A percentile compares a stretch with the other conserved stretches of the same genome.
Conservation (phyloP, 2,888 invertebrate genomes). For the Zaprionus bogoriensis region DNA sequence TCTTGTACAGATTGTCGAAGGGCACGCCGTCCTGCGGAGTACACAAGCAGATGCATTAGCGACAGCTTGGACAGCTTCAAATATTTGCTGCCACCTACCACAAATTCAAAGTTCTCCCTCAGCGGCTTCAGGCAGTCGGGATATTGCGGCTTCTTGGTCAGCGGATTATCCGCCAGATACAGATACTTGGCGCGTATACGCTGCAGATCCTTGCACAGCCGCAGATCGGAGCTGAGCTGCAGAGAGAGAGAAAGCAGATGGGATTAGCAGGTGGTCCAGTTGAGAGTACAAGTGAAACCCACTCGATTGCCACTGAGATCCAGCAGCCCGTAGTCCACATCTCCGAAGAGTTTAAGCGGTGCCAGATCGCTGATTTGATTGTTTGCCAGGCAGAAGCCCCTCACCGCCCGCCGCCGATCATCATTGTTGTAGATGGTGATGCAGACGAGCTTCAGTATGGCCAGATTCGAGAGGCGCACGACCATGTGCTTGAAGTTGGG, state of each 20-base stretch:
- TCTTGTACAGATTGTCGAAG: constrained; percentile 70
- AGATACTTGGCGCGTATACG: constrained; percentile 70
- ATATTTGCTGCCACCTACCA: constrained; percentile 56
- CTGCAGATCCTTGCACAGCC: constrained; percentile 69
- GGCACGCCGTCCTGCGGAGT: constrained; percentile 71
- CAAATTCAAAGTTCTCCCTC: constrained; percentile 67
- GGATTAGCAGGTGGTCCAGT: neutral
- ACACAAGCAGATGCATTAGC: neutral
- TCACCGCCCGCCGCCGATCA: constrained; percentile 64
- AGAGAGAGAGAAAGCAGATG: too few relatives aligned
- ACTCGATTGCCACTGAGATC: constrained; percentile 76
- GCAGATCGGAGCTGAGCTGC: constrained; percentile 59
- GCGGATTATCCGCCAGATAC: constrained; percentile 70
- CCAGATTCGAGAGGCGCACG: constrained; percentile 68
- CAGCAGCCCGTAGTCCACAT: constrained; percentile 67
- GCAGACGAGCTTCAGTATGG: constrained; percentile 71
- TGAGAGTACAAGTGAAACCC: neutral
- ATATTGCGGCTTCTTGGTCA: constrained; percentile 67
- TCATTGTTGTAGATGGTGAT: constrained; percentile 73
- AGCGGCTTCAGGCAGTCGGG: constrained; percentile 73
- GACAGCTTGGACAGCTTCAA: neutral
- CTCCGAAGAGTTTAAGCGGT: constrained; percentile 69
- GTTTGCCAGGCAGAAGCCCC: constrained; percentile 70
- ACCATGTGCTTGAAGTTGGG: constrained; percentile 60
- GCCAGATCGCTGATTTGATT: constrained; percentile 68